Percentiles rank a stretch among this genome's conserved stretches.
Conservation (phyloP, 2,888 invertebrate genomes). For the Yponomeuta plumbellus region DNA sequence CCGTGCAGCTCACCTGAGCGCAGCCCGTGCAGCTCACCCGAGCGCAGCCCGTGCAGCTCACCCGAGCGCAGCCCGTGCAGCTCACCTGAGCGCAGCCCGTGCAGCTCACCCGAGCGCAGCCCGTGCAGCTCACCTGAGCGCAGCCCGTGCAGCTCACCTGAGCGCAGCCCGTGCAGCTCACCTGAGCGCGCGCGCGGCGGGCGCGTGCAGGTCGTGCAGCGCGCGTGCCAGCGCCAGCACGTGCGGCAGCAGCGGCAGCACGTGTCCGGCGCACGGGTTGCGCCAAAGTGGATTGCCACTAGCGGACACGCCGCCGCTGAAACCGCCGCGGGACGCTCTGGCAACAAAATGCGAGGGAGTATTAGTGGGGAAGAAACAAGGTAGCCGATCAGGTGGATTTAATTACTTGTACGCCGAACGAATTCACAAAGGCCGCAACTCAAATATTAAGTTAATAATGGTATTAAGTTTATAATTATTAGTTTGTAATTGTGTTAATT, state of each 20-base stretch:
- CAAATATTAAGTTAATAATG: no score
- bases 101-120: constrained; percentile 46
- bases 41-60: no score
- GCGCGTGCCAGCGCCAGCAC: constrained; percentile 82
- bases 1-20: no score
- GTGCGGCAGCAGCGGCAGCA: constrained; percentile 84
- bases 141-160: constrained; percentile 69
- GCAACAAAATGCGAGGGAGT: not conserved
- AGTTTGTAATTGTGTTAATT: no score
- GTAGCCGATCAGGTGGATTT: no score
- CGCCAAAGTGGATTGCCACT: constrained; percentile 88
- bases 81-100: no score
- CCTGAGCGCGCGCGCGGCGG: constrained; percentile 68
- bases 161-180: constrained; percentile 80
- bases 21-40: no score
- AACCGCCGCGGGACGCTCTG: constrained; percentile 88
- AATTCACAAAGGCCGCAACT: no score
- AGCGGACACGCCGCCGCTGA: constrained; percentile 85
- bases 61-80: no score
- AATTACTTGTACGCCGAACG: no score
- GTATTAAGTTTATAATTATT: no score
- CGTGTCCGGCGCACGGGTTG: constrained; percentile 90
- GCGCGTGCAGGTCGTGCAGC: constrained; percentile 87
- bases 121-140: constrained; percentile 86
- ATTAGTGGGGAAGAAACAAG: not conserved